A percentile compares a stretch with the other conserved stretches of the same genome.
Conservation (phyloP, 1,140 invertebrate genomes). For the Euura lappo region DNA sequence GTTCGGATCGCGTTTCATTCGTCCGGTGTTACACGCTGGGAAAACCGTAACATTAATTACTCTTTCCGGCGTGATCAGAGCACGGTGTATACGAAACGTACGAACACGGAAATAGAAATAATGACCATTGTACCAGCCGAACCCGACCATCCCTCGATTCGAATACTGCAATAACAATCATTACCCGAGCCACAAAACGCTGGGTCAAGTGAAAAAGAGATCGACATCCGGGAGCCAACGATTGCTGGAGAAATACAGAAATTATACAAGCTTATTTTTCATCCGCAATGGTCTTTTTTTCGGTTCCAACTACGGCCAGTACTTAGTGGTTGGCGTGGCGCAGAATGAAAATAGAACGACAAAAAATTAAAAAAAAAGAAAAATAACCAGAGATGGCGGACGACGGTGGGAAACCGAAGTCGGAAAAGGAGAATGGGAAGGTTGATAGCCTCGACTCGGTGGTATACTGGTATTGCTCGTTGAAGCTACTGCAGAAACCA, state of each 20-base stretch:
- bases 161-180: background rate
- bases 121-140: background rate
- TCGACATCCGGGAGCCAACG: too few species aligned
- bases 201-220: background rate
- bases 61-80: background rate
- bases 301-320: background rate
- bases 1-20: background rate
- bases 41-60: background rate
- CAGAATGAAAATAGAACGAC: background rate
- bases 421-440: constrained; percentile 20
- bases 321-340: background rate
- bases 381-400: constrained; percentile 12
- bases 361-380: background rate
- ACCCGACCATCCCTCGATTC: background rate
- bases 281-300: background rate
- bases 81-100: too few species aligned
- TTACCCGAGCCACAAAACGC: background rate
- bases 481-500: constrained; percentile 1
- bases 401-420: constrained; percentile 18
- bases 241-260: too few species aligned
- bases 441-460: constrained; percentile 13
- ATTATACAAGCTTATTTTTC: background rate
- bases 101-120: background rate
- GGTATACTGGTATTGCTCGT: background rate
- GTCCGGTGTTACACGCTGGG: background rate